These are phyloP conservation scores for Benthosema pterotum DNA, from an alignment of 2,797 vertebrate genomes.

Conservation along the genomic window DNA sequence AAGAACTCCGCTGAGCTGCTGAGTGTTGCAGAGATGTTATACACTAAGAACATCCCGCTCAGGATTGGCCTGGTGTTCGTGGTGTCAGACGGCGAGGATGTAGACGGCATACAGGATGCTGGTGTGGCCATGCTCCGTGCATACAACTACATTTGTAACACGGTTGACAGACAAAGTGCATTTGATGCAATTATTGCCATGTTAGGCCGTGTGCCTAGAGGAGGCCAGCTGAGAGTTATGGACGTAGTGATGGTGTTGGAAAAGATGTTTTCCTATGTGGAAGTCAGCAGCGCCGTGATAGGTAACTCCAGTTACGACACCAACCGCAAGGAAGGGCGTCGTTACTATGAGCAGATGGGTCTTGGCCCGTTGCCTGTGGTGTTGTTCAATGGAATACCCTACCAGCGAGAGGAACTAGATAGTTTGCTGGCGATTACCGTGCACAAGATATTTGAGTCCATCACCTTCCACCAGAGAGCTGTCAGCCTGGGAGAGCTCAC, in stretches of 20 bases:
- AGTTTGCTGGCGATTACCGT: conserved; percentile 94
- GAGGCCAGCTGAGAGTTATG: conserved; percentile 86
- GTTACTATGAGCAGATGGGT: conserved; percentile 92
- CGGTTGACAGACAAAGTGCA: conserved; percentile 89
- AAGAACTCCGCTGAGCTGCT: conserved; percentile 88
- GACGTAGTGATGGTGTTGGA: conserved; percentile 91
- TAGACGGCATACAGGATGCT: conserved; percentile 91
- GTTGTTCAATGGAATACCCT: conserved; percentile 96
- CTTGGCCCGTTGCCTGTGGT: conserved; percentile 92
- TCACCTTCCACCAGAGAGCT: conserved; percentile 91
- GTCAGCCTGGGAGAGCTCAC: conserved; percentile 95
- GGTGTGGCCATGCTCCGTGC: conserved; percentile 92
- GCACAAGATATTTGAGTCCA: conserved; percentile 98
- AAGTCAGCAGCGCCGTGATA: conserved; percentile 90
- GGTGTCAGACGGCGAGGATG: conserved; percentile 88
- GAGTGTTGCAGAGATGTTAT: conserved; percentile 96
- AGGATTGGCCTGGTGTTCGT: conserved; percentile 96
- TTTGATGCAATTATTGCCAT: conserved; percentile 91
- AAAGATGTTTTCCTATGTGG: conserved; percentile 92
- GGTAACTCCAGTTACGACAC: conserved; percentile 91
- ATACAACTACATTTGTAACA: conserved; percentile 93
- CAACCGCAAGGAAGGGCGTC: conserved; percentile 90
- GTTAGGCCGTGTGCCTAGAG: conserved; percentile 86
- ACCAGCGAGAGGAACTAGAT: conserved; percentile 91
- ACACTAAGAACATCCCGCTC: conserved; percentile 95